phyloP scores from a whole-genome alignment of 2,113 vertebrate genomes.

The Montifringilla adamsi region DNA sequence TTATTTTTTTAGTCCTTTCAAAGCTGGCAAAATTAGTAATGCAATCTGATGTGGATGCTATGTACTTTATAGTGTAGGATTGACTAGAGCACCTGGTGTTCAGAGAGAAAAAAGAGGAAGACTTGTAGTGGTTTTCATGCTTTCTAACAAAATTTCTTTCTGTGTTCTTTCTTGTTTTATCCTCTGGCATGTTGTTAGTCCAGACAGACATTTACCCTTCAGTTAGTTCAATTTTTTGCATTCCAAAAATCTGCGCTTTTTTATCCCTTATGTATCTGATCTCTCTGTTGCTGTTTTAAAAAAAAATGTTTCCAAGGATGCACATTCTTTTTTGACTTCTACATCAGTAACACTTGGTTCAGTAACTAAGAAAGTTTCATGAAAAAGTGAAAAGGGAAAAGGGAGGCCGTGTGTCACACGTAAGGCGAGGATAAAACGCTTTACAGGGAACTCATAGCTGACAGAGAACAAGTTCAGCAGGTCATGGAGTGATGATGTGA shows the following conservation, averaged over 20 bases:
- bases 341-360: not conserved
- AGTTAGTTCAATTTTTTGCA: not conserved
- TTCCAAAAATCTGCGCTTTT: not conserved
- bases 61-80: not conserved
- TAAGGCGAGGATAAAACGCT: not conserved
- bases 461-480: not conserved
- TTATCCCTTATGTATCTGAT: not conserved
- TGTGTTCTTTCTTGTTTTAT: not conserved
- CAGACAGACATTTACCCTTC: not conserved
- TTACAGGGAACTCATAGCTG: not conserved
- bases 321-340: not conserved
- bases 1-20: not conserved
- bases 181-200: not conserved
- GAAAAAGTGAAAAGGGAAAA: not conserved
- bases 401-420: rapidly evolving
- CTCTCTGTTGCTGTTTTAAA: not conserved
- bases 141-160: not conserved
- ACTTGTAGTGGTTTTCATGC: not conserved
- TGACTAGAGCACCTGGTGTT: not conserved
- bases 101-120: not conserved
- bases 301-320: not conserved
- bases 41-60: not conserved
- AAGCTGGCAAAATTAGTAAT: not conserved
- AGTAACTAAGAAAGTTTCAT: not conserved
- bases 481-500: not conserved